Percentiles rank a stretch among this genome's conserved stretches.
Conservation (phyloP, 2,888 invertebrate species). For the Thyatira batis region DNA sequence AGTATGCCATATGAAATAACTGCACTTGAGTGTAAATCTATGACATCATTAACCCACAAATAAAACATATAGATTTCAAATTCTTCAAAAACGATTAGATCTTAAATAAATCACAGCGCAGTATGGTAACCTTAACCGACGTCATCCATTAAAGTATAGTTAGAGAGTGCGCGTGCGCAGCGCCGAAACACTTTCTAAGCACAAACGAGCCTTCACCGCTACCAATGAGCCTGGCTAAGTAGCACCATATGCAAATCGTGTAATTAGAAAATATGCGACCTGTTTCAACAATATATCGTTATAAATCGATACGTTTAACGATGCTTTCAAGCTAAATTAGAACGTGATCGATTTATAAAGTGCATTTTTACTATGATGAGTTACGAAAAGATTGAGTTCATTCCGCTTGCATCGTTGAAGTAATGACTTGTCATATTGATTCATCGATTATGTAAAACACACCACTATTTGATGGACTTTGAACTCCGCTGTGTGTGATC, state of each 20-base stretch:
- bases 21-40: too few species aligned
- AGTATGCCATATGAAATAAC: too few species aligned
- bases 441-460: too few species aligned
- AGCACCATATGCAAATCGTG: slow-evolving; percentile 4
- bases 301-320: not conserved
- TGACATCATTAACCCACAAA: too few species aligned
- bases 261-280: slow-evolving; percentile 4
- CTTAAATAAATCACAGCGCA: not conserved
- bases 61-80: too few species aligned
- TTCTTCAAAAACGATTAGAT: too few species aligned
- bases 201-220: slow-evolving; percentile 27
- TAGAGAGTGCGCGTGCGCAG: slow-evolving; percentile 25
- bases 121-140: slow-evolving; percentile 4
- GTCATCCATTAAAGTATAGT: slow-evolving; percentile 40
- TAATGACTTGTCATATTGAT: too few species aligned
- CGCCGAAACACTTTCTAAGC: slow-evolving; percentile 46
- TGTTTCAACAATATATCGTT: not conserved
- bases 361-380: too few species aligned
- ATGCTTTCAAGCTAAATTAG: not conserved
- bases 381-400: too few species aligned
- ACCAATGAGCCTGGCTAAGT: slow-evolving; percentile 7
- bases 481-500: too few species aligned
- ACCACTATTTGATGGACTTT: too few species aligned
- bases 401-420: too few species aligned
- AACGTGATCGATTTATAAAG: not conserved